Evolutionary conservation across 1,140 invertebrate genomes (phyloP).

Genomic region (Zaprionus nigranus): DNA sequence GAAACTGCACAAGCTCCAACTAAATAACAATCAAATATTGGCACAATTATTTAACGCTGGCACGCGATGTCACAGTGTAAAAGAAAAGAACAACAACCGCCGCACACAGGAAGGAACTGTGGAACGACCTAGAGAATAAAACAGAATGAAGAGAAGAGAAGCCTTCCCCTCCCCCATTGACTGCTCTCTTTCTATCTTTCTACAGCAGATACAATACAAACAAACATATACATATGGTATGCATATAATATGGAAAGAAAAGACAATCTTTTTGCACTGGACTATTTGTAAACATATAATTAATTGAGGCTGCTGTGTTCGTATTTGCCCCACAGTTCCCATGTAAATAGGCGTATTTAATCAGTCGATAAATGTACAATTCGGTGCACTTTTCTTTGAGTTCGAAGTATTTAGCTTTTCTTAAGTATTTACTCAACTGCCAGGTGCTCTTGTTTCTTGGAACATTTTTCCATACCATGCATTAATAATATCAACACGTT

Average conservation of each 20-base stretch:
- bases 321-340: not conserved
- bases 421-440: not conserved
- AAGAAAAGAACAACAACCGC: slow-evolving; percentile 3
- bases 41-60: slow-evolving; percentile 78
- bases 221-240: not conserved
- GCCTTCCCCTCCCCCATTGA: not conserved
- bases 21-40: slow-evolving; percentile 78
- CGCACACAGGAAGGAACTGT: not conserved
- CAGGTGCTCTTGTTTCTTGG: not conserved
- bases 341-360: not conserved
- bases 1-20: slow-evolving; percentile 54
- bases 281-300: slow-evolving; percentile 3
- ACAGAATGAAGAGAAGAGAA: not conserved
- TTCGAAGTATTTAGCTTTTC: not conserved
- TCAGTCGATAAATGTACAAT: slow-evolving; percentile 21
- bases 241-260: not conserved
- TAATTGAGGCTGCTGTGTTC: not conserved
- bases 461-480: not conserved
- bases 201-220: not conserved
- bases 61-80: slow-evolving; percentile 64
- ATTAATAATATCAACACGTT: no score
- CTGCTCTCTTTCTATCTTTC: not conserved
- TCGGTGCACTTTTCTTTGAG: slow-evolving; percentile 13
- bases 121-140: slow-evolving; percentile 9
- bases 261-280: not conserved